Percentiles rank a stretch among this genome's conserved stretches.
Conservation (phyloP, 2,797 vertebrate species). For the Fistularia tabacaria region DNA sequence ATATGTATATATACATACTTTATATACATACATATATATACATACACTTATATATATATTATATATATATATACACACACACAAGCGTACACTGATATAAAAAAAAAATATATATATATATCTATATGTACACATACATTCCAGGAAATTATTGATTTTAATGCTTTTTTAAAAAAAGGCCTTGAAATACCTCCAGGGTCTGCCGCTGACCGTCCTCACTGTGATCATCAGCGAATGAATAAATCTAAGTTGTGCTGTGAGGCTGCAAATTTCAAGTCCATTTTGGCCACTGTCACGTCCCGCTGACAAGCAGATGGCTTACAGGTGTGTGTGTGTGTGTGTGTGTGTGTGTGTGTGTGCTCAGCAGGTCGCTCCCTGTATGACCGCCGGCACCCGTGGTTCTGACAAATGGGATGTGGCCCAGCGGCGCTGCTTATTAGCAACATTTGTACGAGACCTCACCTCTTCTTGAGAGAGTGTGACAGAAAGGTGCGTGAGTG, state of each 20-base stretch:
- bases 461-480: constrained; percentile 31
- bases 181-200: no score
- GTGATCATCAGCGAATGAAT: no score
- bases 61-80: no score
- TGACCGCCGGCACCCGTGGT: constrained; percentile 42
- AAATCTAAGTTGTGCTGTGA: background rate
- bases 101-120: no score
- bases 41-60: no score
- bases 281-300: constrained; percentile 33
- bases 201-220: no score
- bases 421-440: constrained; percentile 65
- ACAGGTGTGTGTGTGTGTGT: constrained; percentile 22
- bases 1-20: no score
- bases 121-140: no score
- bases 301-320: constrained; percentile 20
- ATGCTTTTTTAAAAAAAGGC: no score
- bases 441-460: constrained; percentile 59
- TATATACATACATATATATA: no score
- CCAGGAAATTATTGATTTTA: no score
- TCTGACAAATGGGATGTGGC: constrained; percentile 69
- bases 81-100: no score
- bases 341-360: constrained; percentile 41
- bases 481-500: constrained; percentile 10
- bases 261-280: constrained; percentile 17
- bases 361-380: constrained; percentile 61